These are phyloP conservation scores for Trachelus iudaicus DNA, from an alignment of 2,888 invertebrate species.

Conservation along the genomic window DNA sequence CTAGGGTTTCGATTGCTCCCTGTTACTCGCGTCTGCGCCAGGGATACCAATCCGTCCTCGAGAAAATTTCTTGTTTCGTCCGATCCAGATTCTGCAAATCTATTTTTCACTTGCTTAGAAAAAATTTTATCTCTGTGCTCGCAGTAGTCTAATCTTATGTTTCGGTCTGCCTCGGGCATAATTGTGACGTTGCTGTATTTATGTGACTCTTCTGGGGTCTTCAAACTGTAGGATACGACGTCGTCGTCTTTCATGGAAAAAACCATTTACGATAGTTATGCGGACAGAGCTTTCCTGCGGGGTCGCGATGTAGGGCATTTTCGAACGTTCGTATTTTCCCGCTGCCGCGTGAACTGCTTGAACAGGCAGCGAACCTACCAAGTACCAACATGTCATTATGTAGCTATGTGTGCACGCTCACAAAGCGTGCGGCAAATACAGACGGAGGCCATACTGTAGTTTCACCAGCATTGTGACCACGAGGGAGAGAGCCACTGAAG, in stretches of 20 bases:
- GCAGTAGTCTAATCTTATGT: neutral
- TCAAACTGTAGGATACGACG: neutral
- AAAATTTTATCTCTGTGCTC: neutral
- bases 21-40: neutral
- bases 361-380: neutral
- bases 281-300: neutral
- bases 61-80: neutral
- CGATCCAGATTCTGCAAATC: neutral
- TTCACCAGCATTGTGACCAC: conserved; percentile 18
- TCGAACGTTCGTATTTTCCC: conserved; percentile 32
- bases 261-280: neutral
- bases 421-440: conserved; percentile 2
- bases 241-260: neutral
- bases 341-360: conserved; percentile 10
- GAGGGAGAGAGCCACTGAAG: conserved; percentile 26
- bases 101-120: neutral
- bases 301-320: neutral
- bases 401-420: neutral
- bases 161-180: neutral
- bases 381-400: neutral
- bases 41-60: neutral
- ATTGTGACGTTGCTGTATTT: neutral
- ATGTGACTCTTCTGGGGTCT: neutral
- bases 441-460: conserved; percentile 16
- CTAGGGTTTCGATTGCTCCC: neutral